Evolutionary conservation across 2,113 vertebrate genomes (phyloP).

Genomic region (Todiramphus chloris): DNA sequence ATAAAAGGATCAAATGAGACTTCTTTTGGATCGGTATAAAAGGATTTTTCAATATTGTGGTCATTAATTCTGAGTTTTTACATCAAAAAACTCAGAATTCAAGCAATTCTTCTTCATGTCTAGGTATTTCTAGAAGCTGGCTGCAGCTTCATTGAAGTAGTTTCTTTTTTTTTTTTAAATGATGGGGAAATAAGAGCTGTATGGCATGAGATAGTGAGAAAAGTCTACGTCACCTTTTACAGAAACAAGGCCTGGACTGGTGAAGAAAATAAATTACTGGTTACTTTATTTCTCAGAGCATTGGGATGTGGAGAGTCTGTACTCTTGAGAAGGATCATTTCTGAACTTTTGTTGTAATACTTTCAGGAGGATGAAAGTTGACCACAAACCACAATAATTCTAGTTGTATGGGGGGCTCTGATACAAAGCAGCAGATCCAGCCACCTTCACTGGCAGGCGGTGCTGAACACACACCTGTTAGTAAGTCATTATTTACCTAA

Average conservation of each 20-base stretch:
- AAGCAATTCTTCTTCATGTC: neutral
- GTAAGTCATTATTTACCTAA: neutral
- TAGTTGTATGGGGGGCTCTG: neutral
- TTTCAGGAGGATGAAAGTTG: neutral
- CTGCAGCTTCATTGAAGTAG: neutral
- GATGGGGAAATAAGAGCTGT: neutral
- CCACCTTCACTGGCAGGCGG: neutral
- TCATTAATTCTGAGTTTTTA: conserved; percentile 15
- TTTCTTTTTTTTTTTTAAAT: neutral
- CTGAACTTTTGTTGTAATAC: neutral
- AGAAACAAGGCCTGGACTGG: neutral
- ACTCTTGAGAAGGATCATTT: neutral
- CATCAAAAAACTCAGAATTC: neutral
- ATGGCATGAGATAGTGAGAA: neutral
- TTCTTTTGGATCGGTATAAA: neutral
- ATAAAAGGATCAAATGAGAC: conserved; percentile 12
- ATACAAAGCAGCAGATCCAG: neutral
- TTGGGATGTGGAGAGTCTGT: neutral
- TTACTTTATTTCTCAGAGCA: neutral
- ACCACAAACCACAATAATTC: neutral
- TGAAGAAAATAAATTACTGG: neutral
- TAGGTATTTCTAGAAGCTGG: neutral
- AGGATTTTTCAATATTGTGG: neutral
- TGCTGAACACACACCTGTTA: neutral
- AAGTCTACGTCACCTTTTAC: neutral